phyloP scores from a whole-genome alignment of 2,888 invertebrate genomes.

The Lepidochrysops patricia region DNA sequence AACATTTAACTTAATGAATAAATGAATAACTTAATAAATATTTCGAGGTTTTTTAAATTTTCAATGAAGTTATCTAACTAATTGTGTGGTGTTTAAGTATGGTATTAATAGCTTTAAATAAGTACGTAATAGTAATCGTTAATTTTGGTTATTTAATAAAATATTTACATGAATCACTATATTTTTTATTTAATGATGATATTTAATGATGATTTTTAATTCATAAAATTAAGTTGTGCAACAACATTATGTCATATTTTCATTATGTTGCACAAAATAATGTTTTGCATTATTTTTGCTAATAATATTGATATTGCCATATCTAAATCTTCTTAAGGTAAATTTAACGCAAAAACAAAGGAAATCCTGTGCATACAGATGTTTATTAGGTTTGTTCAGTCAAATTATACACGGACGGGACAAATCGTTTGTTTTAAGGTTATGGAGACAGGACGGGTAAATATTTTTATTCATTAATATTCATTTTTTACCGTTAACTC shows the following conservation, averaged over 20 bases:
- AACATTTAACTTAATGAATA: neutral
- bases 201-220: no score
- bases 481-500: constrained; percentile 10
- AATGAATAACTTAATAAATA: neutral
- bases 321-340: constrained; percentile 14
- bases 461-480: constrained; percentile 14
- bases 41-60: neutral
- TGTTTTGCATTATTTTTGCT: no score
- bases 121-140: no score
- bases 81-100: no score
- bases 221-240: no score
- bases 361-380: constrained; percentile 32
- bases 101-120: no score
- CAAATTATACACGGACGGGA: constrained; percentile 31
- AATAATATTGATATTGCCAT: neutral
- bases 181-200: no score
- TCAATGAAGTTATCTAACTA: neutral
- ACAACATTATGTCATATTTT: no score
- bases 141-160: no score
- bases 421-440: constrained; percentile 26
- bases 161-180: no score
- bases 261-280: no score
- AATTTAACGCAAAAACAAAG: constrained; percentile 25
- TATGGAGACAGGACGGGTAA: constrained; percentile 2
- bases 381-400: constrained; percentile 37